Percentiles rank a stretch among this genome's conserved stretches.
Conservation (phyloP, 2,888 invertebrate species). For the Chorisops tibialis region DNA sequence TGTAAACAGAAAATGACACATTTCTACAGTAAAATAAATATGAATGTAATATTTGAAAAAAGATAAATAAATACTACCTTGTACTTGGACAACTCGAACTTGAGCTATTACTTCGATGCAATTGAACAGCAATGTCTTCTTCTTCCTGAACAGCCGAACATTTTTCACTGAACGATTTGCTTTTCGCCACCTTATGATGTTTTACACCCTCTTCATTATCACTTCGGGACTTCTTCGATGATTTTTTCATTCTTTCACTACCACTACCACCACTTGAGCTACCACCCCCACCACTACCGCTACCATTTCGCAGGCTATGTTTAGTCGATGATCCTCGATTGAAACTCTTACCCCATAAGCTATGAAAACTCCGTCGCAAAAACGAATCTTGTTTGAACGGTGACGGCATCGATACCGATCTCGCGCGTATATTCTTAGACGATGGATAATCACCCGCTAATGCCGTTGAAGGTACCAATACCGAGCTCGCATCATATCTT, state of each 20-base stretch:
- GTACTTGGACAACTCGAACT: slow-evolving; percentile 21
- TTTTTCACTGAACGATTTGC: not conserved
- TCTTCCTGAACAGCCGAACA: slow-evolving; percentile 15
- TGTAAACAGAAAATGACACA: no score
- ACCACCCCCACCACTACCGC: not conserved
- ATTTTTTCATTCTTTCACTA: slow-evolving; percentile 11
- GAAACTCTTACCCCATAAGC: slow-evolving; percentile 22
- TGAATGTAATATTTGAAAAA: not conserved
- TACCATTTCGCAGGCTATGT: not conserved
- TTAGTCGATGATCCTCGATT: not conserved
- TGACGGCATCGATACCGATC: slow-evolving; percentile 9
- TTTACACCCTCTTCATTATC: not conserved
- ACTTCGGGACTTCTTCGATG: not conserved
- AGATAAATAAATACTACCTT: slow-evolving; percentile 6
- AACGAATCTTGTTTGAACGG: slow-evolving; percentile 14
- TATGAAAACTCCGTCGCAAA: slow-evolving; percentile 12
- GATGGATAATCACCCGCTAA: not conserved
- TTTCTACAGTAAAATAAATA: not conserved
- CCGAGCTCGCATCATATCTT: slow-evolving; percentile 9
- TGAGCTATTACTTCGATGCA: slow-evolving; percentile 14
- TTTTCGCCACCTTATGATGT: not conserved
- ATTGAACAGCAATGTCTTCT: not conserved
- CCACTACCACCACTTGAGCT: slow-evolving; percentile 24
- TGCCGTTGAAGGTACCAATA: not conserved
- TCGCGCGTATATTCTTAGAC: not conserved